These are phyloP conservation scores for Heliothis subflexa DNA, from an alignment of 1,140 invertebrate species.

Conservation along the genomic window DNA sequence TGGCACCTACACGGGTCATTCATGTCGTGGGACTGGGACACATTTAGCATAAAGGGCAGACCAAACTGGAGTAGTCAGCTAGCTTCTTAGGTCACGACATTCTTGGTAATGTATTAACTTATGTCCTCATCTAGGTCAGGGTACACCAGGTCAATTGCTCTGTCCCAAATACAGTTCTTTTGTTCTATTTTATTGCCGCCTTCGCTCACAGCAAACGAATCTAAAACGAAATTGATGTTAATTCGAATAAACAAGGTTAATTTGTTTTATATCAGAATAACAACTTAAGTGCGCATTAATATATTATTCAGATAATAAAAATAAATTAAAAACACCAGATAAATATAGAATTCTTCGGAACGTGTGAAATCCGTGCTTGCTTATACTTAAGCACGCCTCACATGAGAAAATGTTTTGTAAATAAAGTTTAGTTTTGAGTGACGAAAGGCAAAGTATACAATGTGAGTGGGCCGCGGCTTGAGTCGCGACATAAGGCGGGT, in stretches of 20 bases:
- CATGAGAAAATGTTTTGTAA: conserved; percentile 19
- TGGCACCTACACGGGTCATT: conserved; percentile 32
- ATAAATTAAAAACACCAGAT: conserved; percentile 1
- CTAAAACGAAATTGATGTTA: background rate
- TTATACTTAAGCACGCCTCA: background rate
- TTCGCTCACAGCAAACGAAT: background rate
- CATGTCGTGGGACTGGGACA: background rate
- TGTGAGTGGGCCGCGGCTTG: conserved; percentile 55
- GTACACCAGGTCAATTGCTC: conserved; percentile 31
- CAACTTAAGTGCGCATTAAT: background rate
- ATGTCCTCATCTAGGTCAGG: conserved; percentile 40
- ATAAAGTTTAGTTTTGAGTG: conserved; percentile 49
- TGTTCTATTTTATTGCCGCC: conserved; percentile 37
- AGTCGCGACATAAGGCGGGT: conserved; percentile 57
- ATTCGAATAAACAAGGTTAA: conserved; percentile 6
- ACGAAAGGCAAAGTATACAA: conserved; percentile 55
- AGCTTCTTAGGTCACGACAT: conserved; percentile 11
- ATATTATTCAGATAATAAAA: conserved; percentile 2
- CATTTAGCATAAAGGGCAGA: background rate
- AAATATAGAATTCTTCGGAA: background rate
- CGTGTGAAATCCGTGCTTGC: background rate
- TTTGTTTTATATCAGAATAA: conserved; percentile 14
- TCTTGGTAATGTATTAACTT: background rate
- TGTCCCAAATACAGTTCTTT: conserved; percentile 39
- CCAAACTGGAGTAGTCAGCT: conserved; percentile 3